phyloP scores from a whole-genome alignment of 2,113 vertebrate species.

The Thalassarche chlororhynchos region DNA sequence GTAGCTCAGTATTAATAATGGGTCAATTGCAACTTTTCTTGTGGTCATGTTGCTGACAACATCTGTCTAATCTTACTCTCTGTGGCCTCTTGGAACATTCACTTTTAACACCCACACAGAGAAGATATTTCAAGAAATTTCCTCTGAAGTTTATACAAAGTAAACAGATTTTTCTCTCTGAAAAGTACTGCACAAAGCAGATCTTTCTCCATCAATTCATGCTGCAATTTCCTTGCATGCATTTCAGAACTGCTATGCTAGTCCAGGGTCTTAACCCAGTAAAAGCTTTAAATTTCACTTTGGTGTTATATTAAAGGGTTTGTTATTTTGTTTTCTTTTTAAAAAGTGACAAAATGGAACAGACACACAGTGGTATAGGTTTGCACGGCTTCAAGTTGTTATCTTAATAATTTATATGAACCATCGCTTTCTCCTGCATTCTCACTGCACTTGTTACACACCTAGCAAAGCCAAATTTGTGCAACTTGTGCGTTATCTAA shows the following conservation, averaged over 20 bases:
- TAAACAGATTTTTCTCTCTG: slow-evolving; percentile 78
- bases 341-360: background rate
- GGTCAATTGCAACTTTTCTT: slow-evolving; percentile 78
- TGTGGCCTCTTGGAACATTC: slow-evolving; percentile 78
- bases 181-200: slow-evolving; percentile 72
- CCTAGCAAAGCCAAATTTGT: background rate
- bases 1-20: slow-evolving; percentile 62
- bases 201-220: slow-evolving; percentile 37
- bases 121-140: slow-evolving; percentile 76
- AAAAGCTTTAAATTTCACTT: background rate
- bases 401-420: background rate
- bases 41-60: slow-evolving; percentile 77
- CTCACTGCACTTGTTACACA: background rate
- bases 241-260: background rate
- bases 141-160: slow-evolving; percentile 78
- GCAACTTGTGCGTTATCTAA: background rate
- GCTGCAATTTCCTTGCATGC: background rate
- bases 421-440: background rate
- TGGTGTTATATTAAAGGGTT: background rate
- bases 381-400: background rate
- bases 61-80: slow-evolving; percentile 74
- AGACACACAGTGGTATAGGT: background rate
- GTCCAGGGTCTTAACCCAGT: background rate
- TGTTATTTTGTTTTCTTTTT: background rate
- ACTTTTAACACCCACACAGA: slow-evolving; percentile 79